A percentile compares a stretch with the other conserved stretches of the same genome.
These are phyloP conservation scores for Peromyscus eremicus DNA, from an alignment of 2,797 vertebrate genomes.

Conservation along the genomic window DNA sequence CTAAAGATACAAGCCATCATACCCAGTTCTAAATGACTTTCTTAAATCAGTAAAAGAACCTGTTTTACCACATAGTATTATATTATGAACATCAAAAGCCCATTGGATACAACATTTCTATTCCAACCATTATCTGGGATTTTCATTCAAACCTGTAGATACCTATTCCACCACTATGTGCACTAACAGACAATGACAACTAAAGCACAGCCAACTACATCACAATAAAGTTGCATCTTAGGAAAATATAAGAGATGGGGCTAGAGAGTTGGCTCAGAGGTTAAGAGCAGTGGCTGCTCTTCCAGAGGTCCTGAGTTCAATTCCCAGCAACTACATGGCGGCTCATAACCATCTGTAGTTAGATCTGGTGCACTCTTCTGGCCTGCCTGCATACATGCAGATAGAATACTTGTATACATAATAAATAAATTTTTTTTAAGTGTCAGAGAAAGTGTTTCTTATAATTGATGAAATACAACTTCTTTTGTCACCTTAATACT, in stretches of 20 bases:
- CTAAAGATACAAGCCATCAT: not conserved
- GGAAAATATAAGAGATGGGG: not conserved
- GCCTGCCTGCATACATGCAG: too few species aligned
- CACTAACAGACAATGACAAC: slow-evolving; percentile 25
- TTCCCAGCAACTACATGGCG: too few species aligned
- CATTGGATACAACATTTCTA: slow-evolving; percentile 38
- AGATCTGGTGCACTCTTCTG: too few species aligned
- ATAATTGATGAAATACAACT: slow-evolving; percentile 30
- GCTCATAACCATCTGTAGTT: too few species aligned
- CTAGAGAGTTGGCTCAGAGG: too few species aligned
- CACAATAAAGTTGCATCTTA: not conserved
- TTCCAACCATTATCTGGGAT: slow-evolving; percentile 37
- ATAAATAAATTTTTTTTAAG: not conserved
- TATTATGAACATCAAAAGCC: slow-evolving; percentile 32
- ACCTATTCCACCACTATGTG: not conserved
- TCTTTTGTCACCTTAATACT: not conserved
- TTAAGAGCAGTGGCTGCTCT: too few species aligned
- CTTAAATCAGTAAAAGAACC: not conserved
- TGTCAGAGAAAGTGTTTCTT: not conserved
- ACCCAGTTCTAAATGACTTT: slow-evolving; percentile 48
- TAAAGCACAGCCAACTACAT: not conserved
- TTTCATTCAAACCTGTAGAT: slow-evolving; percentile 13
- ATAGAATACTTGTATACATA: too few species aligned
- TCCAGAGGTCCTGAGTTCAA: too few species aligned
- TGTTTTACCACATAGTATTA: slow-evolving; percentile 26